Conservation (phyloP, 2,113 vertebrate genomes). For the Tor tambroides region DNA sequence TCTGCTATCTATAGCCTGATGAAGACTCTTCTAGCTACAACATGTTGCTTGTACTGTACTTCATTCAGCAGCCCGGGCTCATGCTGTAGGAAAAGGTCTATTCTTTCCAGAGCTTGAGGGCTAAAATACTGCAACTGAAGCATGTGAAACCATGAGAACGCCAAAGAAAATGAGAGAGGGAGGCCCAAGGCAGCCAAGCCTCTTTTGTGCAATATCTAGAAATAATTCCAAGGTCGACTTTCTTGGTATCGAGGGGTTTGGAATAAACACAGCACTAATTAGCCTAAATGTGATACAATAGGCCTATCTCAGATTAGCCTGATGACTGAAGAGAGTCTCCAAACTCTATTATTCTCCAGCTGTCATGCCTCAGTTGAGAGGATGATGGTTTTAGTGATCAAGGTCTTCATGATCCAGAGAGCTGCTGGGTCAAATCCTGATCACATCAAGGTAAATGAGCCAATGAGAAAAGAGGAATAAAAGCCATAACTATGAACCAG, state of each 20-base stretch:
- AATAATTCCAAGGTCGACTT: constrained; percentile 69
- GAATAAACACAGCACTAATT: constrained; percentile 68
- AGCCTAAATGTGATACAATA: constrained; percentile 65
- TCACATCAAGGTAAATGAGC: constrained; percentile 20
- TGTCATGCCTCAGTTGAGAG: constrained; percentile 31
- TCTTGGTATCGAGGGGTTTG: constrained; percentile 56
- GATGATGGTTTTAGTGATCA: constrained; percentile 25
- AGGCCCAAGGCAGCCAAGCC: constrained; percentile 7
- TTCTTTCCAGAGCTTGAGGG: not conserved
- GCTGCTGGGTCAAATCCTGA: constrained; percentile 1
- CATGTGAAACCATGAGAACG: constrained; percentile 17
- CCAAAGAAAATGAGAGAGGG: constrained; percentile 38
- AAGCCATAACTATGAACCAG: not conserved
- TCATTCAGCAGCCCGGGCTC: not conserved
- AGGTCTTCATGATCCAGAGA: constrained; percentile 3
- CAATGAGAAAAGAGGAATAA: constrained; percentile 6
- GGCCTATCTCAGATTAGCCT: constrained; percentile 38
- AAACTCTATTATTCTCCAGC: constrained; percentile 9
- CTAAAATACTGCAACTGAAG: constrained; percentile 17
- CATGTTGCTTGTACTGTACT: not conserved
- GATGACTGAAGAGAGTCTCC: constrained; percentile 41
- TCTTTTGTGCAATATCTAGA: constrained; percentile 54
- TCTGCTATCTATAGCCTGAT: not conserved
- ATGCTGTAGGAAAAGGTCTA: not conserved
- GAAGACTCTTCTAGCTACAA: not conserved